These are phyloP conservation scores for Sclerurus mexicanus DNA, from an alignment of 2,113 vertebrate genomes.

Conservation along the genomic window DNA sequence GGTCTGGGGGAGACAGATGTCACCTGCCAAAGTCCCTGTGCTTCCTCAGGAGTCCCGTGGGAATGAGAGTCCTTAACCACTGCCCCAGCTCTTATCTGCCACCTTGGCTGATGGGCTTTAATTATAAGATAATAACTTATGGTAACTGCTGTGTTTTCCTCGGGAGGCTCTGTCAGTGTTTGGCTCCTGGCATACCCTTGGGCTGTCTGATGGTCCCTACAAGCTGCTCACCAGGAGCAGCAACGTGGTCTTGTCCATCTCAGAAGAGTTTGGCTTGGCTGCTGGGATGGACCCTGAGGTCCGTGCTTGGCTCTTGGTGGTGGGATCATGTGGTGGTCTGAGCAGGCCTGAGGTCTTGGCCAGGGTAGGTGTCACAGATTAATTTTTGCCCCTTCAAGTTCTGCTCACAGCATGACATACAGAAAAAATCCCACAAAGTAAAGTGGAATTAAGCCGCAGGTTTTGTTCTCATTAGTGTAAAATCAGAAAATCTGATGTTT, in stretches of 20 bases:
- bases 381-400: not conserved
- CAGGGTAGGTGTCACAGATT: not conserved
- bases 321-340: accelerated
- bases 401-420: not conserved
- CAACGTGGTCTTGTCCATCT: not conserved
- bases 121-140: not conserved
- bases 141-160: not conserved
- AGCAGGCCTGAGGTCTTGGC: not conserved
- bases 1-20: not conserved
- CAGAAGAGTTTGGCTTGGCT: not conserved
- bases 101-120: not conserved
- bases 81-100: not conserved
- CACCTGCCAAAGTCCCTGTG: not conserved
- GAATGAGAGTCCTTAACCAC: not conserved
- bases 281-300: not conserved
- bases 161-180: not conserved
- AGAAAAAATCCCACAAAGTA: not conserved
- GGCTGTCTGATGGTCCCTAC: not conserved
- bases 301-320: not conserved
- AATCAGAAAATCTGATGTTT: constrained; percentile 38
- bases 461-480: constrained; percentile 56
- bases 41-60: not conserved
- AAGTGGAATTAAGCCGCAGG: not conserved
- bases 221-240: not conserved
- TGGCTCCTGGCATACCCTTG: not conserved